A percentile compares a stretch with the other conserved stretches of the same genome.
phyloP scores from a whole-genome alignment of 2,888 invertebrate species.

The Volucella inanis region DNA sequence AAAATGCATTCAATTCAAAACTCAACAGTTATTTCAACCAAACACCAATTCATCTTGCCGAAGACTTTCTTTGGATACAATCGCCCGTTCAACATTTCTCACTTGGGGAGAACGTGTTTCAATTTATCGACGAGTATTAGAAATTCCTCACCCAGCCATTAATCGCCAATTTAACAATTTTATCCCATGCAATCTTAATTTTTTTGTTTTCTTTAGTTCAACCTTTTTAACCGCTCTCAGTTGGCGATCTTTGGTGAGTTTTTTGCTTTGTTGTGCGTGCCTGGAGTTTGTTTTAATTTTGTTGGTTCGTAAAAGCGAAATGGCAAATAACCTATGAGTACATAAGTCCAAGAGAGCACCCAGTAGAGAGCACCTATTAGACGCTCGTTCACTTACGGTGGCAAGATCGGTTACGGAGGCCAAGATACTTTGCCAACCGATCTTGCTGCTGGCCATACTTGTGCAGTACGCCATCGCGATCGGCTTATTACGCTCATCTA shows the following conservation, averaged over 20 bases:
- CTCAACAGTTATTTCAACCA: neutral
- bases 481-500: neutral
- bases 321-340: conserved; percentile 3
- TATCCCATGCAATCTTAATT: neutral
- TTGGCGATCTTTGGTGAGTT: neutral
- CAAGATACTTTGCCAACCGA: conserved; percentile 28
- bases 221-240: neutral
- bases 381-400: conserved; percentile 11
- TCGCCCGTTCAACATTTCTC: conserved; percentile 23
- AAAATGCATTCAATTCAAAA: neutral
- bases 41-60: conserved; percentile 23
- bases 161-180: neutral
- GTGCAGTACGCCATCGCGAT: conserved; percentile 32
- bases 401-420: conserved; percentile 32
- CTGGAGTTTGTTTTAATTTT: neutral
- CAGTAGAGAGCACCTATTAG: conserved; percentile 10
- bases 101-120: conserved; percentile 35
- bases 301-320: conserved; percentile 31
- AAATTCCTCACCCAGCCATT: conserved; percentile 9
- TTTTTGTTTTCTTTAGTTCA: neutral
- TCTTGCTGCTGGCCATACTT: conserved; percentile 1
- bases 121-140: conserved; percentile 14
- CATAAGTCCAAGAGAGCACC: neutral
- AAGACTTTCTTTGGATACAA: conserved; percentile 27
- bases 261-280: neutral